A percentile compares a stretch with the other conserved stretches of the same genome.
These are phyloP conservation scores for Coptodon rendalli DNA, from an alignment of 2,113 vertebrate species.

Conservation along the genomic window DNA sequence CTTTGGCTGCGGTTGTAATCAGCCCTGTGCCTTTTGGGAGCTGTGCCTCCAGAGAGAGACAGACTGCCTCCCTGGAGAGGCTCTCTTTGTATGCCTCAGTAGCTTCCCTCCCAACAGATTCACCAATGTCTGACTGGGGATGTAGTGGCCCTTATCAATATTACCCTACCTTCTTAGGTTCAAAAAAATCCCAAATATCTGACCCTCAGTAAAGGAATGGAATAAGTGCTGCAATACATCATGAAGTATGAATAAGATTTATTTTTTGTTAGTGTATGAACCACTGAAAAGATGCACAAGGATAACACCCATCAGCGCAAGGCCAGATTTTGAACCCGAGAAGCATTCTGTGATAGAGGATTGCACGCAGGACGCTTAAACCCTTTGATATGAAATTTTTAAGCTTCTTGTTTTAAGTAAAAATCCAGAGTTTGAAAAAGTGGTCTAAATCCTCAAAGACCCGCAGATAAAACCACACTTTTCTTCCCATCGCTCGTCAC, in stretches of 20 bases:
- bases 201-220: neutral
- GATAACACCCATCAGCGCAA: neutral
- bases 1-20: conserved; percentile 47
- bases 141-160: conserved; percentile 34
- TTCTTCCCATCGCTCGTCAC: neutral
- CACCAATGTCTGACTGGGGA: conserved; percentile 35
- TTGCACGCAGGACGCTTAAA: neutral
- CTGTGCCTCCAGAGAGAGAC: conserved; percentile 35
- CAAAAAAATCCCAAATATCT: neutral
- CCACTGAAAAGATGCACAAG: neutral
- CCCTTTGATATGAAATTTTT: neutral
- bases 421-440: neutral
- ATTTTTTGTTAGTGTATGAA: neutral
- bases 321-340: neutral
- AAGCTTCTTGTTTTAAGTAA: neutral
- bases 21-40: conserved; percentile 40
- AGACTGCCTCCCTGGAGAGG: conserved; percentile 46
- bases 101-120: conserved; percentile 44
- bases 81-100: conserved; percentile 47
- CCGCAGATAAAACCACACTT: neutral
- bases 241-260: neutral
- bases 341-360: neutral
- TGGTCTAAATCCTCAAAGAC: neutral
- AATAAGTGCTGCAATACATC: neutral
- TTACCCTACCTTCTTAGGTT: neutral